These are phyloP conservation scores for Orchesellides sinensis DNA, from an alignment of 2,888 invertebrate genomes.

Conservation along the genomic window DNA sequence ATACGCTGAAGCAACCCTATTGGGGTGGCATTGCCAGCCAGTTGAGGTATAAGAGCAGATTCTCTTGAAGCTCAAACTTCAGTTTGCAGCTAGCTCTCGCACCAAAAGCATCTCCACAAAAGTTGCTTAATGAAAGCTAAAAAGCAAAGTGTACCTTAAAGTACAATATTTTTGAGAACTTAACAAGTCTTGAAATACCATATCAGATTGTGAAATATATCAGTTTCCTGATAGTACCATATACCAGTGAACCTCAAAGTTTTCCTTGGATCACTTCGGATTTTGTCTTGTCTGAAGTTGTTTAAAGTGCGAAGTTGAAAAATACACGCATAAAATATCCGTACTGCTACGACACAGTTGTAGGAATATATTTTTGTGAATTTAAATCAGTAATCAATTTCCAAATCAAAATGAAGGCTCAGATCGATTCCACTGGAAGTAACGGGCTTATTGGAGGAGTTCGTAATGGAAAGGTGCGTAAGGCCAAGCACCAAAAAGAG, in stretches of 20 bases:
- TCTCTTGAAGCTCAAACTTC: neutral
- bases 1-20: neutral
- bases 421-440: slow-evolving; percentile 63
- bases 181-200: neutral
- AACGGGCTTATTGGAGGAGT: slow-evolving; percentile 46
- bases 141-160: neutral
- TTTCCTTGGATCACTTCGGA: neutral
- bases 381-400: slow-evolving; percentile 13
- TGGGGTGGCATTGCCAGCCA: neutral
- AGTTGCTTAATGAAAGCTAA: neutral
- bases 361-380: slow-evolving; percentile 8
- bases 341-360: neutral
- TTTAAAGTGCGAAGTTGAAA: neutral
- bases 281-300: neutral
- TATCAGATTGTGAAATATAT: no score
- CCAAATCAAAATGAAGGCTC: slow-evolving; percentile 69
- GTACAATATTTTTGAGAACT: neutral
- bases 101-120: neutral
- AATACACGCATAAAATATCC: neutral
- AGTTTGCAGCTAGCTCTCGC: slow-evolving; percentile 17
- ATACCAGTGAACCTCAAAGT: no score
- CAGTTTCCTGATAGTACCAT: no score
- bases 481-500: slow-evolving; percentile 80
- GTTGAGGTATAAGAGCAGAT: neutral
- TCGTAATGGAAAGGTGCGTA: slow-evolving; percentile 78